phyloP scores from a whole-genome alignment of 2,888 invertebrate species.

The Pseudanteris insignis region DNA sequence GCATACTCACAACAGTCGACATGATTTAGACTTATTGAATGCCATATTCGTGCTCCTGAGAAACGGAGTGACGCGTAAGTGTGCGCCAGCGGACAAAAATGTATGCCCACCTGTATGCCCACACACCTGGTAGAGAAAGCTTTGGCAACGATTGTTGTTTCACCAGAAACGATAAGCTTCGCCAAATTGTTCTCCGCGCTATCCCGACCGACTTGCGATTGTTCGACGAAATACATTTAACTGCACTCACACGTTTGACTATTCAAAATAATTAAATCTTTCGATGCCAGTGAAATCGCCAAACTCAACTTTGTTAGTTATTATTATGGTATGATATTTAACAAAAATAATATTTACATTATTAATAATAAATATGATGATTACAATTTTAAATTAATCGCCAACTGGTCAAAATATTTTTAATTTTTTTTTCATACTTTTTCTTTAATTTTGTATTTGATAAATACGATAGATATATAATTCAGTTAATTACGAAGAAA shows the following conservation, averaged over 20 bases:
- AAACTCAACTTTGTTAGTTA: too few species aligned
- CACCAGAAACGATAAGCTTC: conserved; percentile 34
- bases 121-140: conserved; percentile 43
- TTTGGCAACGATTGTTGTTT: conserved; percentile 35
- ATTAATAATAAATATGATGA: too few species aligned
- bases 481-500: too few species aligned
- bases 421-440: too few species aligned
- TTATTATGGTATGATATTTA: too few species aligned
- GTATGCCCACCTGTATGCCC: conserved; percentile 40
- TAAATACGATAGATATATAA: too few species aligned
- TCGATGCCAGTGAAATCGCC: too few species aligned
- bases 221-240: conserved; percentile 34
- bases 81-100: conserved; percentile 32
- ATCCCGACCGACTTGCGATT: conserved; percentile 39
- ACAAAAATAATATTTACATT: too few species aligned
- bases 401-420: too few species aligned
- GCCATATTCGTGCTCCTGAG: conserved; percentile 54
- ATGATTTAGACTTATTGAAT: conserved; percentile 64
- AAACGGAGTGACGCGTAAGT: conserved; percentile 48
- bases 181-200: conserved; percentile 30
- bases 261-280: too few species aligned
- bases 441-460: too few species aligned
- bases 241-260: conserved; percentile 12
- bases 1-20: conserved; percentile 45
- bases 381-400: too few species aligned